These are phyloP conservation scores for Zaprionus nigranus DNA, from an alignment of 1,140 invertebrate genomes.

Conservation along the genomic window DNA sequence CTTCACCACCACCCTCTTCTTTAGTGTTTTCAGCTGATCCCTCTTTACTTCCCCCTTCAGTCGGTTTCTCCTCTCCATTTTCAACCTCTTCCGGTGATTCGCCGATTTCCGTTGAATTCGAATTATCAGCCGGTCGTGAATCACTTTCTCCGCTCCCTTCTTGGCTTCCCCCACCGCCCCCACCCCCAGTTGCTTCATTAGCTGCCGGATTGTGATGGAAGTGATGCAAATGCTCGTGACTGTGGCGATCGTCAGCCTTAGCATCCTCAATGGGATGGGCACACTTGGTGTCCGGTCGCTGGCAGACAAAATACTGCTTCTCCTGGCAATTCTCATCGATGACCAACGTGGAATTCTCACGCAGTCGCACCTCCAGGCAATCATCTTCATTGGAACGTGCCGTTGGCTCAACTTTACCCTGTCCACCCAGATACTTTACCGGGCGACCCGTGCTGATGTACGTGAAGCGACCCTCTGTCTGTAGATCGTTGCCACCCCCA, in stretches of 20 bases:
- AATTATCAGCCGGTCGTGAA: constrained; percentile 64
- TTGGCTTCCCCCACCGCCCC: background rate
- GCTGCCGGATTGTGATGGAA: constrained; percentile 62
- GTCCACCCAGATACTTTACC: constrained; percentile 39
- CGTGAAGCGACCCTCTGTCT: constrained; percentile 56
- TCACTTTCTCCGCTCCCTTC: constrained; percentile 49
- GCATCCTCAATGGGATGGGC: constrained; percentile 14
- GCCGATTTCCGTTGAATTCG: constrained; percentile 58
- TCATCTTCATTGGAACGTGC: constrained; percentile 61
- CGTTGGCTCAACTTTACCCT: constrained; percentile 25
- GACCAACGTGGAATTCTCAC: constrained; percentile 42
- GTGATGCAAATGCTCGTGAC: constrained; percentile 73
- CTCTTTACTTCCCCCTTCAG: no score
- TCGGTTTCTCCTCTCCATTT: no score
- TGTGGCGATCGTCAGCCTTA: constrained; percentile 21
- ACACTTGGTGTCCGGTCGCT: constrained; percentile 37
- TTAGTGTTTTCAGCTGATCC: background rate
- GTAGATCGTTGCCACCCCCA: constrained; percentile 67
- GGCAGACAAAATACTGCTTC: constrained; percentile 64
- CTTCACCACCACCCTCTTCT: background rate
- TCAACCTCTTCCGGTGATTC: background rate
- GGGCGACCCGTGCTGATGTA: constrained; percentile 57
- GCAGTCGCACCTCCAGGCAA: constrained; percentile 59
- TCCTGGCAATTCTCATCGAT: constrained; percentile 64
- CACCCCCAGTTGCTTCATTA: constrained; percentile 2